Evolutionary conservation across 2,797 vertebrate genomes (phyloP).

Genomic region (Sebastes baramenuke): DNA sequence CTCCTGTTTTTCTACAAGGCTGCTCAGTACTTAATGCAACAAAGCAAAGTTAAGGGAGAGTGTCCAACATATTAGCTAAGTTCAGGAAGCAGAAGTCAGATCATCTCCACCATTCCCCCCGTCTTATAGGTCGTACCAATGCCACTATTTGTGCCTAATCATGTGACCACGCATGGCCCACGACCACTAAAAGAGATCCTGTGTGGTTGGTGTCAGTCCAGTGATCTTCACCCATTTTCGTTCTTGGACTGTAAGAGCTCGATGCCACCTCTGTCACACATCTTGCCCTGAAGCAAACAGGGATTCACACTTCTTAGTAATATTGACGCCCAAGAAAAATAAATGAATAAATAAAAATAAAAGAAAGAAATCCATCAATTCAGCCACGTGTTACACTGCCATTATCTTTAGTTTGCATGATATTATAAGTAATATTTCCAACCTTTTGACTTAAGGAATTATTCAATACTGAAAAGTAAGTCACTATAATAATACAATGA

Average conservation of each 20-base stretch:
- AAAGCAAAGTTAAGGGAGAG: slow-evolving; percentile 70
- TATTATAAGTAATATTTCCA: slow-evolving; percentile 83
- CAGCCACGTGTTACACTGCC: slow-evolving; percentile 89
- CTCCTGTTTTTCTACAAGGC: slow-evolving; percentile 59
- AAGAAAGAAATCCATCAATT: slow-evolving; percentile 86
- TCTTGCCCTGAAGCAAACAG: slow-evolving; percentile 99
- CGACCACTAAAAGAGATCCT: slow-evolving; percentile 97
- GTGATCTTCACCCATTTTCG: slow-evolving; percentile 99
- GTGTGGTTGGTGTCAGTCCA: slow-evolving; percentile 95
- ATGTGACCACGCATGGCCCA: slow-evolving; percentile 91
- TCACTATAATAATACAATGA: slow-evolving; percentile 60
- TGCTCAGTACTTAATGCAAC: slow-evolving; percentile 75
- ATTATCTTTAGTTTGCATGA: slow-evolving; percentile 83
- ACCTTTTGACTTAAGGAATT: slow-evolving; percentile 57
- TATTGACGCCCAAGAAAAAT: slow-evolving; percentile 92
- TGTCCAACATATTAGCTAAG: slow-evolving; percentile 76
- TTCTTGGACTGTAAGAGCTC: slow-evolving; percentile 99
- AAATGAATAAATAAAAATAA: slow-evolving; percentile 75
- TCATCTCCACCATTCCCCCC: slow-evolving; percentile 85
- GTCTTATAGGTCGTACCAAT: slow-evolving; percentile 87
- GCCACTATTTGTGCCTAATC: slow-evolving; percentile 94
- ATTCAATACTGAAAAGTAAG: slow-evolving; percentile 51
- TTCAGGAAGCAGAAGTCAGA: slow-evolving; percentile 78
- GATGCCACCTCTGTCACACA: slow-evolving; percentile 99
- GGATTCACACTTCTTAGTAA: slow-evolving; percentile 99